A percentile compares a stretch with the other conserved stretches of the same genome.
phyloP scores from a whole-genome alignment of 2,113 vertebrate genomes.

The Apteryx mantelli region DNA sequence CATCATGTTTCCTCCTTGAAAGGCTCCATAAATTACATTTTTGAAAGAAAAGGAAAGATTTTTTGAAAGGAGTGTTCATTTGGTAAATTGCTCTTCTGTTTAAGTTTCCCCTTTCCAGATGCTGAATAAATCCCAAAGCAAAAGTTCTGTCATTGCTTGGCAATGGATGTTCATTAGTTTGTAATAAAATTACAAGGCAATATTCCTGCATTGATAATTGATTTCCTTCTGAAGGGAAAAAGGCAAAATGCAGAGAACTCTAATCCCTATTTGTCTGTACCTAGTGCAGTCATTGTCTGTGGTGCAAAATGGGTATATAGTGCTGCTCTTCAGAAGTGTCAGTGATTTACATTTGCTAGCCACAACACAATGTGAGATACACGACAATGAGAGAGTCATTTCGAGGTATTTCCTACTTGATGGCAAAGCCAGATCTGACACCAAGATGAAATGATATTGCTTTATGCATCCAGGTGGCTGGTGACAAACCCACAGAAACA shows the following conservation, averaged over 20 bases:
- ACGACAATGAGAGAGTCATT: not conserved
- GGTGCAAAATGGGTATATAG: not conserved
- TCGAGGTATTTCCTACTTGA: not conserved
- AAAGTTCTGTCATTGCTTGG: not conserved
- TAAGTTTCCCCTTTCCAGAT: conserved; percentile 7
- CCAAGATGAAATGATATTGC: not conserved
- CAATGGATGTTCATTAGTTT: conserved; percentile 12
- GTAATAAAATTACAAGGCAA: not conserved
- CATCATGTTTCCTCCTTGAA: conserved; percentile 38
- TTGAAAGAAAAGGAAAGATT: not conserved
- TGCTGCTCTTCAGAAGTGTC: not conserved
- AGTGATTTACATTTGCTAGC: not conserved
- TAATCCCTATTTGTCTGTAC: not conserved
- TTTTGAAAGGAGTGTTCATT: conserved; percentile 36
- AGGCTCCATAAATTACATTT: conserved; percentile 46
- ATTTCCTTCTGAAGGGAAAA: not conserved
- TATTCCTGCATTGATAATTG: not conserved
- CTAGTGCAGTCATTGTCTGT: not conserved
- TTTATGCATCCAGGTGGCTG: not conserved
- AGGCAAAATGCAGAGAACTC: not conserved
- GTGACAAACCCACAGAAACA: not conserved
- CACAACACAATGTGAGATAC: not conserved
- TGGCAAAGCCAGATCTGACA: not conserved
- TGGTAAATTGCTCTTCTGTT: conserved; percentile 22
- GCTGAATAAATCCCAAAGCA: not conserved